Percentiles rank a stretch among this genome's conserved stretches.
These are phyloP conservation scores for Lycocerus yunnanus DNA, from an alignment of 2,888 invertebrate genomes.

Conservation along the genomic window DNA sequence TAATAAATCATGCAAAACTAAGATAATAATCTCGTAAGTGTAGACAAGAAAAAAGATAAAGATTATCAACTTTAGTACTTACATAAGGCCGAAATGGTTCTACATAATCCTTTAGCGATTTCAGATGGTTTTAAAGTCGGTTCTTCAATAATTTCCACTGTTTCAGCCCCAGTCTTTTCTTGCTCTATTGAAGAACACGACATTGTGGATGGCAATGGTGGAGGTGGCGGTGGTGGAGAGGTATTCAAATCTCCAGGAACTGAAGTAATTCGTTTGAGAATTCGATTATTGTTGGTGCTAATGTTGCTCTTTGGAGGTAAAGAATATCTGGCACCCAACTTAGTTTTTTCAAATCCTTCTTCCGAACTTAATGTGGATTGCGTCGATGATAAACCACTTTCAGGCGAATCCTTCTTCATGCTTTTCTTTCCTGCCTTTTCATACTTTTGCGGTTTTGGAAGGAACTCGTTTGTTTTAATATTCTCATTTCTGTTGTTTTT, in stretches of 20 bases:
- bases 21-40: neutral
- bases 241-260: conserved; percentile 59
- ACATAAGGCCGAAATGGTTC: conserved; percentile 63
- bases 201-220: conserved; percentile 60
- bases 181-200: conserved; percentile 49
- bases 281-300: conserved; percentile 37
- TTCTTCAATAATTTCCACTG: conserved; percentile 67
- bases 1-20: neutral
- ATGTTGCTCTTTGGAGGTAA: conserved; percentile 41
- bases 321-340: conserved; percentile 51
- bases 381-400: conserved; percentile 53
- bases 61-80: conserved; percentile 35
- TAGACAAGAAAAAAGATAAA: neutral
- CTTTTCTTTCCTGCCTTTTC: conserved; percentile 44
- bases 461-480: conserved; percentile 49
- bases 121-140: conserved; percentile 71
- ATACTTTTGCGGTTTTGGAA: conserved; percentile 51
- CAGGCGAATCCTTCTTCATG: conserved; percentile 37
- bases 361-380: conserved; percentile 51
- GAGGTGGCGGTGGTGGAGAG: conserved; percentile 74
- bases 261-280: conserved; percentile 63
- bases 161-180: conserved; percentile 15
- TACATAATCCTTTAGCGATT: conserved; percentile 63
- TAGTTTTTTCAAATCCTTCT: conserved; percentile 50
- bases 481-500: conserved; percentile 30